Evolutionary conservation across 1,140 invertebrate species (phyloP), one percentile per base, ranked within the genome.

Genomic region (Orius laevigatus): DNA sequence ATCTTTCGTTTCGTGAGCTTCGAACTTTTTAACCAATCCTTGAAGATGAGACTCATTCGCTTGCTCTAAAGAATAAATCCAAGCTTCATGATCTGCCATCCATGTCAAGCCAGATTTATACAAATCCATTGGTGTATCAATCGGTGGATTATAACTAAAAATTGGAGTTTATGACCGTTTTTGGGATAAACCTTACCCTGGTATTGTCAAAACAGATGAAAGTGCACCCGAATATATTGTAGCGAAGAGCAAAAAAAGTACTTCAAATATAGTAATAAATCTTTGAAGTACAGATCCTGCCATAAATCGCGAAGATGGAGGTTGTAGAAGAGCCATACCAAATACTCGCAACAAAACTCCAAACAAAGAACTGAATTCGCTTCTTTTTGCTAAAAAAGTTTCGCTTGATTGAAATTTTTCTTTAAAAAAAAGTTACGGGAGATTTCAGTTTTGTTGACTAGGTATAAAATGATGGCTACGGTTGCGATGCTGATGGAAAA

Each of bases 21-120:
- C 38, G 20, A 46, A 51, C 6, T 44, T 46, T 14, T 12, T n/a
- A 31, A 41, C 11, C 3, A 51, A 25, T 11, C 5, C 44, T 34
- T 46, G n/a, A 9, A 51, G 15, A 31, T 18, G 19, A 6, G 12
- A 19, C n/a, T 45, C 43, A 16, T 45, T 31, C 5, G 70, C 66
- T 5, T 60, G 51, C 10, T 63, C 55, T 5, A 73, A 57, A 3
- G 70, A 71, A 57, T 68, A 71, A 51, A 69, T 63, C 71, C 71
- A 74, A 31, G 70, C 70, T 46, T 70, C 67, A 44, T 72, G 70
- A 0, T 69, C 73, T 2, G 70, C 70, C 10, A 68, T 69, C 71
- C 71, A 73, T 40, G 62, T 60, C 35, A 71, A 48, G 12, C 63
- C 58, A 50, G 62, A 65, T 31, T 68, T 63, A 3, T 67, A 65